Conservation (phyloP, 1,140 invertebrate species). For the Pseudachorutes palmiensis region DNA sequence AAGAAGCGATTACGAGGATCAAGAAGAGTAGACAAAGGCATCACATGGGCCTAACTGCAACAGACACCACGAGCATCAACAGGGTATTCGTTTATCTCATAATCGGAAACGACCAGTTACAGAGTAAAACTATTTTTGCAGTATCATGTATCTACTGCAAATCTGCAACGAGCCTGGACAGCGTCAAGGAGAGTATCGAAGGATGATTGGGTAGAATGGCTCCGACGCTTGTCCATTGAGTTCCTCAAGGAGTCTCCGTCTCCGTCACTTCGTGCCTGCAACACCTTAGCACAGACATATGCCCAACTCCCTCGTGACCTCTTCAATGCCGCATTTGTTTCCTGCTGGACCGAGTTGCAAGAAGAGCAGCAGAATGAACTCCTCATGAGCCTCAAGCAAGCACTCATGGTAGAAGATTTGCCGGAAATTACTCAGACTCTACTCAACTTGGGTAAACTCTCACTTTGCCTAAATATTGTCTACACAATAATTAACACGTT, state of each 20-base stretch:
- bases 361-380: conserved; percentile 74
- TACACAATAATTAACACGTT: too few relatives aligned
- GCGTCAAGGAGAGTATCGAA: conserved; percentile 81
- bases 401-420: conserved; percentile 82
- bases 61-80: conserved; percentile 63
- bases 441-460: conserved; percentile 88
- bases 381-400: conserved; percentile 76
- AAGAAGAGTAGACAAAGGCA: conserved; percentile 36
- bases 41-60: conserved; percentile 50
- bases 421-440: conserved; percentile 97
- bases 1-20: conserved; percentile 43
- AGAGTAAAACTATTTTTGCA: too few relatives aligned
- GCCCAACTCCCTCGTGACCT: conserved; percentile 86
- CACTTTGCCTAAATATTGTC: too few relatives aligned
- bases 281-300: conserved; percentile 86
- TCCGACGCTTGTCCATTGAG: conserved; percentile 80
- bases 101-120: too few relatives aligned
- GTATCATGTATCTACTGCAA: conserved; percentile 71
- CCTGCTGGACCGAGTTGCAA: conserved; percentile 93
- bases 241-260: conserved; percentile 92
- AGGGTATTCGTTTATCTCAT: conserved; percentile 46
- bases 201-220: conserved; percentile 98
- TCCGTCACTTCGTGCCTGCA: conserved; percentile 80
- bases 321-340: conserved; percentile 98
- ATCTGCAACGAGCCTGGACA: conserved; percentile 82